A percentile compares a stretch with the other conserved stretches of the same genome.
phyloP scores from a whole-genome alignment of 2,797 vertebrate species.

The Lateolabrax maculatus region DNA sequence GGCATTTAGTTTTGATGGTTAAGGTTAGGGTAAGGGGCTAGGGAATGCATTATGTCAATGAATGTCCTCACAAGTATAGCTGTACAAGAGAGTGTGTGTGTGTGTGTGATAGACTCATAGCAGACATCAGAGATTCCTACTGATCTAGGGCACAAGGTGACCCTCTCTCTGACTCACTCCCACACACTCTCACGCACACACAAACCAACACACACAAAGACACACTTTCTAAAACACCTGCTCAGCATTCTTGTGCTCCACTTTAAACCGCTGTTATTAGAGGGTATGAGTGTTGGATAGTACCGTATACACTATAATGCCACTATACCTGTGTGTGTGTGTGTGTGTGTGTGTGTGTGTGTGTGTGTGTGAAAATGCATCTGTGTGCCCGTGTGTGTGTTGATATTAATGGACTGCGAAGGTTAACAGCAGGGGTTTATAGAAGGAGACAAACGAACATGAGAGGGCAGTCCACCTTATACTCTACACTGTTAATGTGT shows the following conservation, averaged over 20 bases:
- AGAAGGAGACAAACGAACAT: slow-evolving; percentile 52
- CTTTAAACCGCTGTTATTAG: slow-evolving; percentile 54
- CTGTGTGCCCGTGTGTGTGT: neutral
- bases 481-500: slow-evolving; percentile 20
- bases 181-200: slow-evolving; percentile 10
- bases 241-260: slow-evolving; percentile 69
- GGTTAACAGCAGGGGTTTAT: slow-evolving; percentile 64
- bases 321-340: slow-evolving; percentile 11
- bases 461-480: slow-evolving; percentile 45
- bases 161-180: slow-evolving; percentile 38
- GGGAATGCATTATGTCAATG: too few relatives aligned
- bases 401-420: slow-evolving; percentile 63
- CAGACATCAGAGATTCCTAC: slow-evolving; percentile 61
- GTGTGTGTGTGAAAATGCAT: neutral
- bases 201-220: slow-evolving; percentile 8
- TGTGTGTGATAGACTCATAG: slow-evolving; percentile 63
- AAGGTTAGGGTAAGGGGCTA: too few relatives aligned
- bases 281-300: slow-evolving; percentile 29
- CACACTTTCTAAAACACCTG: slow-evolving; percentile 46
- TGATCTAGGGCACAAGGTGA: slow-evolving; percentile 75
- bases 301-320: slow-evolving; percentile 10
- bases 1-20: too few relatives aligned
- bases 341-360: too few relatives aligned
- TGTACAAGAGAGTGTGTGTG: slow-evolving; percentile 3
- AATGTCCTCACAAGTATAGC: too few relatives aligned